phyloP scores from a whole-genome alignment of 2,113 vertebrate genomes.

The Cheirogaleus medius region DNA sequence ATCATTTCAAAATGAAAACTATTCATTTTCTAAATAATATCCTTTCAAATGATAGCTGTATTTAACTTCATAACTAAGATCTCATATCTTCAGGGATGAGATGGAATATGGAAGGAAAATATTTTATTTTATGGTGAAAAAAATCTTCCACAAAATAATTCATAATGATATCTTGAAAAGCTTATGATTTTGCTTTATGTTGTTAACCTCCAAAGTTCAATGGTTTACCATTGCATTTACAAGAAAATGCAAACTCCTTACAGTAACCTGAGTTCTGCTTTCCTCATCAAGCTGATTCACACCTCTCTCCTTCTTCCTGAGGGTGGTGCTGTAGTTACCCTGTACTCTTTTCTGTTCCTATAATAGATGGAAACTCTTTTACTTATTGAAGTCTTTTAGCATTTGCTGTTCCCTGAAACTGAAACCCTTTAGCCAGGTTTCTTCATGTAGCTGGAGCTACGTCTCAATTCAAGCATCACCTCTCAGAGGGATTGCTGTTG shows the following conservation, averaged over 20 bases:
- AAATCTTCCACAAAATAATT: not conserved
- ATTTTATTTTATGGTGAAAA: not conserved
- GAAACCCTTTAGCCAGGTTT: not conserved
- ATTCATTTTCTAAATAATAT: not conserved
- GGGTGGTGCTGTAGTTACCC: not conserved
- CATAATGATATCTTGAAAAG: not conserved
- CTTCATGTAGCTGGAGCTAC: not conserved
- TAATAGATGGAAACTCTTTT: not conserved
- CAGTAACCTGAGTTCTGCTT: not conserved
- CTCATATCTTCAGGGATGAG: not conserved
- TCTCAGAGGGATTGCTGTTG: not conserved
- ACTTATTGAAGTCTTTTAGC: not conserved
- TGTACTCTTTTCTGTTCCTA: not conserved
- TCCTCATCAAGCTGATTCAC: not conserved
- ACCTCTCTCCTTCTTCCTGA: not conserved
- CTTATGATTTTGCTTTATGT: not conserved
- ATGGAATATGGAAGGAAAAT: not conserved
- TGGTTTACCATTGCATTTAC: not conserved
- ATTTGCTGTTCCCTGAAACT: not conserved
- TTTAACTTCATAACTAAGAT: not conserved
- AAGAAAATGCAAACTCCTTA: not conserved
- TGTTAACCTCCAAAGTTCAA: not conserved
- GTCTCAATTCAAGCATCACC: not conserved
- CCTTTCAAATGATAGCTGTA: not conserved
- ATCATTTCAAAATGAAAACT: constrained; percentile 8